These are phyloP conservation scores for Eristalis tenax DNA, from an alignment of 2,888 invertebrate genomes.

Conservation along the genomic window DNA sequence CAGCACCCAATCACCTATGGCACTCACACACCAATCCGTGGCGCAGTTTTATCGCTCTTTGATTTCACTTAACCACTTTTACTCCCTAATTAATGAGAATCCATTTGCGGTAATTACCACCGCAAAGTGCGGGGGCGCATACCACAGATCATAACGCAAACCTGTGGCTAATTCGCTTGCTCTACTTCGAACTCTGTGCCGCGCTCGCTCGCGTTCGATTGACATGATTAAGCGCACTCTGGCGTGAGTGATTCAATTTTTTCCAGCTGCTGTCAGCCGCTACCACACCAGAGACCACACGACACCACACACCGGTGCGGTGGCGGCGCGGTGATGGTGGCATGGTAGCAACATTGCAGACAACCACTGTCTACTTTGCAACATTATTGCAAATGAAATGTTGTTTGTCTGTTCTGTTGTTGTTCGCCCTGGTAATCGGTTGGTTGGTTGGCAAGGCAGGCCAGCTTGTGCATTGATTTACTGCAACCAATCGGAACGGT, in stretches of 20 bases:
- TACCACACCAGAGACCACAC: background rate
- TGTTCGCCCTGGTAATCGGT: background rate
- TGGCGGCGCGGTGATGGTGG: background rate
- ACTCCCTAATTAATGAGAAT: constrained; percentile 55
- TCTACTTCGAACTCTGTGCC: constrained; percentile 29
- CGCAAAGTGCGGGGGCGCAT: constrained; percentile 49
- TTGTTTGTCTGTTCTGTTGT: background rate
- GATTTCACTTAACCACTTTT: constrained; percentile 48
- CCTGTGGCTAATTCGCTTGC: constrained; percentile 58
- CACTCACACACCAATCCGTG: background rate
- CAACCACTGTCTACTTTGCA: constrained; percentile 33
- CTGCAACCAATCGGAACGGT: constrained; percentile 36
- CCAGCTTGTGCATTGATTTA: constrained; percentile 54
- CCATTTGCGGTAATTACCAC: constrained; percentile 61
- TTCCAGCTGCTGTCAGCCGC: constrained; percentile 42
- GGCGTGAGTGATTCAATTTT: constrained; percentile 59
- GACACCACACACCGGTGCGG: background rate
- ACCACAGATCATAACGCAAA: constrained; percentile 47
- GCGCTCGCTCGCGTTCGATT: background rate
- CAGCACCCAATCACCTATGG: background rate
- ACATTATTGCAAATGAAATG: constrained; percentile 48
- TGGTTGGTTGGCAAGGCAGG: background rate
- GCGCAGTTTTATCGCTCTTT: constrained; percentile 1
- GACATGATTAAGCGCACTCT: constrained; percentile 51
- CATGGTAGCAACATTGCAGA: constrained; percentile 25